phyloP scores from a whole-genome alignment of 2,797 vertebrate genomes.

The Mareca strepera region DNA sequence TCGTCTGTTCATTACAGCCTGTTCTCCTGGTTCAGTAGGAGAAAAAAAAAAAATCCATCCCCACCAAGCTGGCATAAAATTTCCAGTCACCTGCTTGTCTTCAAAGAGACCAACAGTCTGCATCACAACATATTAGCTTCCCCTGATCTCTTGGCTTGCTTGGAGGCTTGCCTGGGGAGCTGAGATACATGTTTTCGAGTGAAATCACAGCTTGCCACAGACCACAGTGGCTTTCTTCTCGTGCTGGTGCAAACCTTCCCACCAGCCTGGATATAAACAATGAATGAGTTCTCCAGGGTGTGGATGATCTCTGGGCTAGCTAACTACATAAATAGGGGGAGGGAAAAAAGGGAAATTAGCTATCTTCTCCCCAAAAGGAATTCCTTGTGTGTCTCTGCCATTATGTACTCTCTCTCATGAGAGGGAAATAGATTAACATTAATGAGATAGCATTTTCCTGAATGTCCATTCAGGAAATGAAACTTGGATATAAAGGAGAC shows the following conservation, averaged over 20 bases:
- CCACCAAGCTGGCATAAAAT: background rate
- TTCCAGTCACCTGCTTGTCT: background rate
- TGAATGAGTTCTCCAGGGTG: background rate
- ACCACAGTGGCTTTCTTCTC: background rate
- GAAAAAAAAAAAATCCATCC: background rate
- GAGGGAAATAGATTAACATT: background rate
- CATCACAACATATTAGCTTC: background rate
- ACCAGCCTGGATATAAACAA: background rate
- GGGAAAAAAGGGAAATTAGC: background rate
- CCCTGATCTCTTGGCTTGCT: background rate
- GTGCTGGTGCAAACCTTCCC: background rate
- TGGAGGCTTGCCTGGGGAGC: background rate
- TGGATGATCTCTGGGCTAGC: background rate
- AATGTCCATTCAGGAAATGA: background rate
- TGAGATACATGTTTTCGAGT: background rate
- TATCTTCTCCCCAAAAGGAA: background rate
- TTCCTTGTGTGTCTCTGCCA: background rate
- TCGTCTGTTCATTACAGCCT: background rate
- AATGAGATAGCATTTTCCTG: background rate
- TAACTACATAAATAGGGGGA: background rate
- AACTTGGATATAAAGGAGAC: background rate
- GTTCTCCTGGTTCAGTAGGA: constrained; percentile 19
- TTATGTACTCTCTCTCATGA: background rate
- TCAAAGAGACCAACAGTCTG: background rate
- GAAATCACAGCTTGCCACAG: background rate